Conservation (phyloP, 2,113 vertebrate species). For the Hypocryptadius cinnamomeus region DNA sequence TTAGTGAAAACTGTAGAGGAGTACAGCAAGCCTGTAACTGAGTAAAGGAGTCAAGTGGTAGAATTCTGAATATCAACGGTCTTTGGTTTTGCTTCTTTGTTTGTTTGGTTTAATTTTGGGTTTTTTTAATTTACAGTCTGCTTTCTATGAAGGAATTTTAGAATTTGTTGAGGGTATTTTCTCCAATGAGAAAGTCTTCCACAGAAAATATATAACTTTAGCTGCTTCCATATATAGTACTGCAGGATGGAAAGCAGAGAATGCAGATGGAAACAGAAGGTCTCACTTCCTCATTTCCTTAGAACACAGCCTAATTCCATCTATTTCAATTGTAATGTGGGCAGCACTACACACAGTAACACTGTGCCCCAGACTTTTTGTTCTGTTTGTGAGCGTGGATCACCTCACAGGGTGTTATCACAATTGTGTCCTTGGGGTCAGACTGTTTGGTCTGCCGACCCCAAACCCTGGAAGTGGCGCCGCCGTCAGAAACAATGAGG, state of each 20-base stretch:
- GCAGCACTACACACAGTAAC: not conserved
- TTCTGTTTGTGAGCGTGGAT: not conserved
- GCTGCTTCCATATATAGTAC: not conserved
- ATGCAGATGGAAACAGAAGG: not conserved
- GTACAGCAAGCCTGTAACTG: not conserved
- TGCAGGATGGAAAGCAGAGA: not conserved
- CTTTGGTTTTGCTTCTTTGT: not conserved
- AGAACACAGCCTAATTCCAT: not conserved
- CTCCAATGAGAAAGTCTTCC: not conserved
- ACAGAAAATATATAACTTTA: not conserved
- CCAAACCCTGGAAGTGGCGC: not conserved
- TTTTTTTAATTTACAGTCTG: not conserved
- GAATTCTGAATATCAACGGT: not conserved
- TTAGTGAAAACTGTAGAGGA: not conserved
- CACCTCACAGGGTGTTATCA: not conserved
- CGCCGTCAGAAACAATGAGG: not conserved
- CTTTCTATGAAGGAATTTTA: not conserved
- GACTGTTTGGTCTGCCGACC: not conserved
- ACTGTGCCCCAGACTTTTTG: not conserved
- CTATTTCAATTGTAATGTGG: not conserved
- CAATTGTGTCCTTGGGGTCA: not conserved
- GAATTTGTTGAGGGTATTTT: not conserved
- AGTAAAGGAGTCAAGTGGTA: not conserved
- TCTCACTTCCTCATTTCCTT: constrained; percentile 11
- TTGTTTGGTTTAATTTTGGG: not conserved